These are phyloP conservation scores for Octopus bimaculoides DNA, from an alignment of 1,140 invertebrate species.

Conservation along the genomic window DNA sequence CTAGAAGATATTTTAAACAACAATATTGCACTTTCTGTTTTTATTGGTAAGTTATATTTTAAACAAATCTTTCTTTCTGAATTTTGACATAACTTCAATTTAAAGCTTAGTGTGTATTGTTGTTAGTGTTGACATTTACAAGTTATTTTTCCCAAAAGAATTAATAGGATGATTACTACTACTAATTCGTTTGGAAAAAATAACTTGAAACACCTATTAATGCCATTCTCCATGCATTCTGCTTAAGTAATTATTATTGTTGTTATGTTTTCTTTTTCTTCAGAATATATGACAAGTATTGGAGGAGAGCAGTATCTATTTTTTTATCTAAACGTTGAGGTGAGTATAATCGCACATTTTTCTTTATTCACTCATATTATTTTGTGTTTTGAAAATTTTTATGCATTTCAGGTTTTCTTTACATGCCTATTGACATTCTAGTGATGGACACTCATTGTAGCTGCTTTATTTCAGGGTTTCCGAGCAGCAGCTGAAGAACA, in stretches of 20 bases:
- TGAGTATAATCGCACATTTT: conserved; percentile 44
- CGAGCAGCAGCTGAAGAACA: conserved; percentile 75
- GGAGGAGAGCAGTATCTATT: conserved; percentile 75
- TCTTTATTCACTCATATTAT: too few relatives aligned
- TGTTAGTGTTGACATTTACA: too few relatives aligned
- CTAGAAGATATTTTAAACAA: conserved; percentile 34
- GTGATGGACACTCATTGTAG: background rate
- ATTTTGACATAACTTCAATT: too few relatives aligned
- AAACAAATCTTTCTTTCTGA: too few relatives aligned
- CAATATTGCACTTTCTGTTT: conserved; percentile 30
- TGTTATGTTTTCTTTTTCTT: conserved; percentile 24
- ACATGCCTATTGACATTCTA: too few relatives aligned
- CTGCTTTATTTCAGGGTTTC: conserved; percentile 64
- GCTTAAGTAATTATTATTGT: background rate
- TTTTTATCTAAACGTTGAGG: conserved; percentile 81
- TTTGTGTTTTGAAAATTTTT: too few relatives aligned
- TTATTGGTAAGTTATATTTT: conserved; percentile 26
- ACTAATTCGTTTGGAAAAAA: too few relatives aligned
- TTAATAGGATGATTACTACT: too few relatives aligned
- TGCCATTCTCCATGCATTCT: background rate
- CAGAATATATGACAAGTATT: conserved; percentile 73
- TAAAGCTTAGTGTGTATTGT: too few relatives aligned
- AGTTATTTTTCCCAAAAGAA: too few relatives aligned
- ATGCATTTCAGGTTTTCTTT: too few relatives aligned
- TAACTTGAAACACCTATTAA: too few relatives aligned